Evolutionary conservation across 2,888 invertebrate species (phyloP).

Genomic region (Leuctra nigra): DNA sequence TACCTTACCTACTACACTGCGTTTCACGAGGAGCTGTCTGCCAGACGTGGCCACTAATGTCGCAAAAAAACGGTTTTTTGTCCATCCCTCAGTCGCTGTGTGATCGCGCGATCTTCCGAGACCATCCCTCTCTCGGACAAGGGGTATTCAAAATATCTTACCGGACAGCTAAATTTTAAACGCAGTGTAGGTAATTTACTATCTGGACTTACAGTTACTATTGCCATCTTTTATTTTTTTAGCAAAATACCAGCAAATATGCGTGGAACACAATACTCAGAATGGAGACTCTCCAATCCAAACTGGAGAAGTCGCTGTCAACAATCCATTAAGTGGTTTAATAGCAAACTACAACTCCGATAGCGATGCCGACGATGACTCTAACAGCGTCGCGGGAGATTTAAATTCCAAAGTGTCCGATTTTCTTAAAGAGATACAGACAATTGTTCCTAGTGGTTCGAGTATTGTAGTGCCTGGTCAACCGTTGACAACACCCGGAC

Average conservation of each 20-base stretch:
- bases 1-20: too few species aligned
- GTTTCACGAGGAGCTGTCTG: too few species aligned
- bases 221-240: slow-evolving; percentile 17
- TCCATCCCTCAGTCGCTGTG: too few species aligned
- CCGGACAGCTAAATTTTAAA: too few species aligned
- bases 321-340: slow-evolving; percentile 29
- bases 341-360: slow-evolving; percentile 31
- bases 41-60: too few species aligned
- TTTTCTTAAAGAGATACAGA: slow-evolving; percentile 30
- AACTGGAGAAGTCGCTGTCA: slow-evolving; percentile 9
- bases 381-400: slow-evolving; percentile 16
- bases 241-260: slow-evolving; percentile 35
- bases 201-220: neutral
- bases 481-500: slow-evolving; percentile 2
- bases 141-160: too few species aligned
- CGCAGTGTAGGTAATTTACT: neutral
- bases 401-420: slow-evolving; percentile 31
- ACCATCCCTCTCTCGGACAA: too few species aligned
- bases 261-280: slow-evolving; percentile 28
- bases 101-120: too few species aligned
- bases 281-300: slow-evolving; percentile 21
- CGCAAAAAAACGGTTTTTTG: too few species aligned
- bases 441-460: slow-evolving; percentile 19
- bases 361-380: slow-evolving; percentile 29
- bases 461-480: slow-evolving; percentile 5